These are phyloP conservation scores for Sander lucioperca DNA, from an alignment of 2,113 vertebrate genomes.

Conservation along the genomic window DNA sequence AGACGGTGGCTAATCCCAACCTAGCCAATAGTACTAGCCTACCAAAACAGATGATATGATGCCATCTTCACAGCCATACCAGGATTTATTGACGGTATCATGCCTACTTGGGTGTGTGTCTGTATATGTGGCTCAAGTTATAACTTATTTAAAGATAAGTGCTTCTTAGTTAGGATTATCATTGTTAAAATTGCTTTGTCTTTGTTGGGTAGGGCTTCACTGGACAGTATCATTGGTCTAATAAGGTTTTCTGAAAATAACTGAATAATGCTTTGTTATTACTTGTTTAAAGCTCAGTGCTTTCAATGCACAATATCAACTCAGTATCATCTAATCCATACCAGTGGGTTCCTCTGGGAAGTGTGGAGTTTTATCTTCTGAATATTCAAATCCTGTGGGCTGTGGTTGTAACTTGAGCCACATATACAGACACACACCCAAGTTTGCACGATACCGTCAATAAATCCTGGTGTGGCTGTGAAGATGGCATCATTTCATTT, in stretches of 20 bases:
- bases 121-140: too few species aligned
- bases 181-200: background rate
- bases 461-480: constrained; percentile 1
- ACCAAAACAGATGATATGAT: background rate
- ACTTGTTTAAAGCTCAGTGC: background rate
- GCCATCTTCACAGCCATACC: too few species aligned
- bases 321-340: background rate
- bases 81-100: too few species aligned
- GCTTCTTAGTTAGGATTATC: background rate
- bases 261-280: background rate
- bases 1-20: constrained; percentile 18
- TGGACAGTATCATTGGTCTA: background rate
- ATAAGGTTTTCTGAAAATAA: background rate
- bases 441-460: background rate
- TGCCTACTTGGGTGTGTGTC: too few species aligned
- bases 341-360: background rate
- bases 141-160: background rate
- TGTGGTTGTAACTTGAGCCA: constrained; percentile 10
- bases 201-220: too few species aligned
- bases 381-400: constrained; percentile 21
- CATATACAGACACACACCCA: background rate
- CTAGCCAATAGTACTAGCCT: background rate
- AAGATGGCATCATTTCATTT: constrained; percentile 23
- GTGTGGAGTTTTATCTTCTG: background rate
- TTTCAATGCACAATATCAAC: background rate